These are phyloP conservation scores for Hyposmocoma kahamanoa DNA, from an alignment of 1,140 invertebrate species.

Conservation along the genomic window DNA sequence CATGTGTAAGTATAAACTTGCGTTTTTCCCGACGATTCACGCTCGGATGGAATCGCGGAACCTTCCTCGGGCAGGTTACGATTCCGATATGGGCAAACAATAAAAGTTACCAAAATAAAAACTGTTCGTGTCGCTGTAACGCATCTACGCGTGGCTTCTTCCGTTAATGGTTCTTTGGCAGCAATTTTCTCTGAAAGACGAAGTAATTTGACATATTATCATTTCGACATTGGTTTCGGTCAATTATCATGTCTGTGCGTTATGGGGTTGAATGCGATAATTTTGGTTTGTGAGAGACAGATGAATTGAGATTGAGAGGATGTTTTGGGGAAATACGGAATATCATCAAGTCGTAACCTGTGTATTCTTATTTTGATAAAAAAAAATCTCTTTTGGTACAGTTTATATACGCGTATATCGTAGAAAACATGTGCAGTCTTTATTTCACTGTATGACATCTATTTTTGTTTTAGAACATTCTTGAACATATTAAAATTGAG, in stretches of 20 bases:
- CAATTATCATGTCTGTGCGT: constrained; percentile 34
- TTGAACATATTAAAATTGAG: too few species aligned
- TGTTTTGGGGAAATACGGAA: too few species aligned
- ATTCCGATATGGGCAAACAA: constrained; percentile 47
- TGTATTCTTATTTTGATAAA: too few species aligned
- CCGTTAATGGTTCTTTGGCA: constrained; percentile 37
- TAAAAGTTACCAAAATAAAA: constrained; percentile 32
- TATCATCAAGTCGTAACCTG: too few species aligned
- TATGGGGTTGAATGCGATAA: too few species aligned
- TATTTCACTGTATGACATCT: too few species aligned
- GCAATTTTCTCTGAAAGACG: constrained; percentile 35
- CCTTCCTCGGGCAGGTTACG: constrained; percentile 33
- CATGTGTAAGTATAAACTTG: constrained; percentile 62
- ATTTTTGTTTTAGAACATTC: too few species aligned
- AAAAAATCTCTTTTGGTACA: too few species aligned
- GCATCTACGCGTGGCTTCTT: constrained; percentile 46
- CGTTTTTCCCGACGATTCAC: constrained; percentile 61
- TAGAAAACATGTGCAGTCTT: too few species aligned
- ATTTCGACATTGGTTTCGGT: constrained; percentile 21
- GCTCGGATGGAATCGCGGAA: constrained; percentile 45
- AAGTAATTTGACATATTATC: constrained; percentile 36
- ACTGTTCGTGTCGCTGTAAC: constrained; percentile 19
- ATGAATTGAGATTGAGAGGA: too few species aligned
- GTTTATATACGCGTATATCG: too few species aligned
- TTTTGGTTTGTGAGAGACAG: too few species aligned